phyloP scores from a whole-genome alignment of 2,888 invertebrate species.

The Rhingia rostrata region DNA sequence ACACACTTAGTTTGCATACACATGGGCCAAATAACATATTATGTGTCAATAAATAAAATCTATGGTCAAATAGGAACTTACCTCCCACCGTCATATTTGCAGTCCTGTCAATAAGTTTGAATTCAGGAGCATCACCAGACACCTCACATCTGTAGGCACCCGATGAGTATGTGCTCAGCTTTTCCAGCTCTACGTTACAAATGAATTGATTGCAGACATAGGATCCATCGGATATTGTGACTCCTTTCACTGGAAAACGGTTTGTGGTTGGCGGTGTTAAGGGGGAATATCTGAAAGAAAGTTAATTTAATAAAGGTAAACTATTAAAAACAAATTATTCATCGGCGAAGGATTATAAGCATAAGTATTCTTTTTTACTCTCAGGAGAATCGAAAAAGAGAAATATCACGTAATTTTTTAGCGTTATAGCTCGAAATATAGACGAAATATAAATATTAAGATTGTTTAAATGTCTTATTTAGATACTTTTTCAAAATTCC shows the following conservation, averaged over 20 bases:
- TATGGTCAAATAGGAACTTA: slow-evolving; percentile 77
- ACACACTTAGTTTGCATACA: too few relatives aligned
- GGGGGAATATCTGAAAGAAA: slow-evolving; percentile 81
- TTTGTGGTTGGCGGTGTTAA: slow-evolving; percentile 82
- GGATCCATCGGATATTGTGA: slow-evolving; percentile 81
- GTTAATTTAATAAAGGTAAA: neutral
- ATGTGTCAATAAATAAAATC: too few relatives aligned
- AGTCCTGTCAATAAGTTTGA: slow-evolving; percentile 85
- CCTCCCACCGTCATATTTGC: slow-evolving; percentile 86
- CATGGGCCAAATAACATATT: too few relatives aligned
- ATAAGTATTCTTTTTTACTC: too few relatives aligned
- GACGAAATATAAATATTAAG: too few relatives aligned
- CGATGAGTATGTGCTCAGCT: slow-evolving; percentile 80
- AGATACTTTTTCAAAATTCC: too few relatives aligned
- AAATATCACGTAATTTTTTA: too few relatives aligned
- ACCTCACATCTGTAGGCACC: slow-evolving; percentile 87
- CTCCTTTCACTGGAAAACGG: slow-evolving; percentile 82
- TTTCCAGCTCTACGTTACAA: slow-evolving; percentile 82
- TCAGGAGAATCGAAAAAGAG: too few relatives aligned
- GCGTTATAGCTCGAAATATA: too few relatives aligned
- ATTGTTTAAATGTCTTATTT: too few relatives aligned
- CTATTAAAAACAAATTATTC: neutral
- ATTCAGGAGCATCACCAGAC: slow-evolving; percentile 86
- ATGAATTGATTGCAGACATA: slow-evolving; percentile 83
- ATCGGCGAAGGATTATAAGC: too few relatives aligned